A percentile compares a stretch with the other conserved stretches of the same genome.
phyloP scores from a whole-genome alignment of 1,140 invertebrate species.

The Colletes latitarsis region DNA sequence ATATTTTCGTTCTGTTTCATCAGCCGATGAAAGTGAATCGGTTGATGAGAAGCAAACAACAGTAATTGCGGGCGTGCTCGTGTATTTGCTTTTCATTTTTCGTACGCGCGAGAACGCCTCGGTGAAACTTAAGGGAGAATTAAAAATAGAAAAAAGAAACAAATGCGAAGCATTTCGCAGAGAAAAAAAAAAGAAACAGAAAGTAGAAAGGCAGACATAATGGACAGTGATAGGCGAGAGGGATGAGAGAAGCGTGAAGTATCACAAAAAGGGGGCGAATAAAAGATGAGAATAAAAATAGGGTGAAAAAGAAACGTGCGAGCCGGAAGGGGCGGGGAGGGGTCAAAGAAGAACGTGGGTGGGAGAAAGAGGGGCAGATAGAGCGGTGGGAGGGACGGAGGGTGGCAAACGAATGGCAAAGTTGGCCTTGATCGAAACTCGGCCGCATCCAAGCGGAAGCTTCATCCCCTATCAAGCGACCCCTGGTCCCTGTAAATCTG shows the following conservation, averaged over 20 bases:
- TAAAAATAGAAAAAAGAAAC: too few species aligned
- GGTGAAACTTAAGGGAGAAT: too few species aligned
- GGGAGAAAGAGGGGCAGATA: background rate
- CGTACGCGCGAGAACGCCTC: too few species aligned
- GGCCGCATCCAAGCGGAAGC: slow-evolving; percentile 54
- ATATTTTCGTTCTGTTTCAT: too few species aligned
- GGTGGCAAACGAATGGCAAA: slow-evolving; percentile 52
- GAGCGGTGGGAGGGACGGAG: background rate
- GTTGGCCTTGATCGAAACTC: slow-evolving; percentile 59
- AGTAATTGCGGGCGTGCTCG: too few species aligned
- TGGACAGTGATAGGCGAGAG: background rate
- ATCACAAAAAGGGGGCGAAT: slow-evolving; percentile 11
- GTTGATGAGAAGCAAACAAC: too few species aligned
- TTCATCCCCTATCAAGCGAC: slow-evolving; percentile 57
- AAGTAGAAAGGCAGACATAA: background rate
- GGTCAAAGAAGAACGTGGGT: background rate
- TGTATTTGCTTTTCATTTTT: too few species aligned
- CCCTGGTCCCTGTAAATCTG: slow-evolving; percentile 47
- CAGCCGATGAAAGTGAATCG: too few species aligned
- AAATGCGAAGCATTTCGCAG: too few species aligned
- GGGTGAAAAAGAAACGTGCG: background rate
- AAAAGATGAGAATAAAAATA: slow-evolving; percentile 39
- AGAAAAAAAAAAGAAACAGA: background rate
- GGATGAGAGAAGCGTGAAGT: slow-evolving; percentile 15
- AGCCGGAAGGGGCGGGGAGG: background rate